A percentile compares a stretch with the other conserved stretches of the same genome.
Evolutionary conservation across 2,797 vertebrate genomes (phyloP).

Genomic region (Clarias platycephalus): DNA sequence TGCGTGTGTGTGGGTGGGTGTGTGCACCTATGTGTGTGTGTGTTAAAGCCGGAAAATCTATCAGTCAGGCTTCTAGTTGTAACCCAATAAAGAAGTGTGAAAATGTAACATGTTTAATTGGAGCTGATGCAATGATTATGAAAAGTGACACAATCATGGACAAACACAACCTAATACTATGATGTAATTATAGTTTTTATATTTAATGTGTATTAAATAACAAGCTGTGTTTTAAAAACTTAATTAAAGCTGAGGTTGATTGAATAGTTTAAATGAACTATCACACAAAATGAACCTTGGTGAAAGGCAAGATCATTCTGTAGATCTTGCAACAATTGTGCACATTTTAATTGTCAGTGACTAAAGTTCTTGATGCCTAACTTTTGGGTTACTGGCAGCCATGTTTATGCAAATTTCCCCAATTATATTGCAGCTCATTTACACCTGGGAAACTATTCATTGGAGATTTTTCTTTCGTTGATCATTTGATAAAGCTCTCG

Average conservation of each 20-base stretch:
- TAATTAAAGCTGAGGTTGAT: neutral
- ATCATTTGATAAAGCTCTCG: neutral
- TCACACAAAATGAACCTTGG: neutral
- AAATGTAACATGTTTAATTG: constrained; percentile 50
- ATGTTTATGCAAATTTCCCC: neutral
- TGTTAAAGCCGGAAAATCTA: constrained; percentile 11
- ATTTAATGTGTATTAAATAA: constrained; percentile 5
- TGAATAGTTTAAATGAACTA: neutral
- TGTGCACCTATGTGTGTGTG: constrained; percentile 22
- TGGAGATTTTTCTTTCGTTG: neutral
- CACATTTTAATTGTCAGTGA: no score
- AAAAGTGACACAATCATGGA: constrained; percentile 32
- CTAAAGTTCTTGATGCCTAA: neutral
- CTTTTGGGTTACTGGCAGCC: neutral
- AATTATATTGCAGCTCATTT: neutral
- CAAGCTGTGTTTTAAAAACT: neutral
- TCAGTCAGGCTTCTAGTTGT: constrained; percentile 19
- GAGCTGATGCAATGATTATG: constrained; percentile 41
- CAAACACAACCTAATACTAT: constrained; percentile 11
- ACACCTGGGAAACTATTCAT: neutral
- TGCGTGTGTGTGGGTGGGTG: constrained; percentile 18
- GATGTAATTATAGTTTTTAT: constrained; percentile 10
- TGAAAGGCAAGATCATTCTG: neutral
- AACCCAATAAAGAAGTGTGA: constrained; percentile 39
- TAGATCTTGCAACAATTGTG: neutral